These are phyloP conservation scores for Rhynchotus rufescens DNA, from an alignment of 2,797 vertebrate species.

Conservation along the genomic window DNA sequence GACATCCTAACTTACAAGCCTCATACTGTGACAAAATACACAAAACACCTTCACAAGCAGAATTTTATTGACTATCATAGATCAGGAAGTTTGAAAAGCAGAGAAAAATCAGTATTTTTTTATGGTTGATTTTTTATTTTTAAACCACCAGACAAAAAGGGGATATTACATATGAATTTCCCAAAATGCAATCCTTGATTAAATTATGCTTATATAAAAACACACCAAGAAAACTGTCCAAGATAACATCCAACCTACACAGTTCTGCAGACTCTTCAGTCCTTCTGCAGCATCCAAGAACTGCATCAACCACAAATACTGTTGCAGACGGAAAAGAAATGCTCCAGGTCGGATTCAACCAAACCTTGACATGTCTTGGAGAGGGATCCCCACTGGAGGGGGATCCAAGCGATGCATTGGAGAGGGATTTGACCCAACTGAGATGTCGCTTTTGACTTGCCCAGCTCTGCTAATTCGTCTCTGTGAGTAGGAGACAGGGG, in stretches of 20 bases:
- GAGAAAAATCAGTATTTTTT: background rate
- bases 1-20: background rate
- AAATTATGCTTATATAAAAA: background rate
- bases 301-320: background rate
- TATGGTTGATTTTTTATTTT: background rate
- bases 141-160: background rate
- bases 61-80: background rate
- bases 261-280: background rate
- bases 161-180: background rate
- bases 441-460: background rate
- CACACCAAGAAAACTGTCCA: background rate
- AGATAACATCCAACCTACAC: background rate
- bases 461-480: background rate
- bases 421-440: background rate
- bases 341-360: background rate
- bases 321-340: background rate
- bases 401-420: too few relatives aligned
- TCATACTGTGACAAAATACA: background rate
- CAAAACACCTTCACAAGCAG: background rate
- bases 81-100: background rate
- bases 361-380: accelerated
- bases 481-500: background rate
- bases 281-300: background rate
- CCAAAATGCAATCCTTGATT: background rate
- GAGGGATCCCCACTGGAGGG: background rate